Evolutionary conservation across 2,113 vertebrate genomes (phyloP), one percentile per base, ranked within the genome.

Genomic region (Irena cyanogastra): DNA sequence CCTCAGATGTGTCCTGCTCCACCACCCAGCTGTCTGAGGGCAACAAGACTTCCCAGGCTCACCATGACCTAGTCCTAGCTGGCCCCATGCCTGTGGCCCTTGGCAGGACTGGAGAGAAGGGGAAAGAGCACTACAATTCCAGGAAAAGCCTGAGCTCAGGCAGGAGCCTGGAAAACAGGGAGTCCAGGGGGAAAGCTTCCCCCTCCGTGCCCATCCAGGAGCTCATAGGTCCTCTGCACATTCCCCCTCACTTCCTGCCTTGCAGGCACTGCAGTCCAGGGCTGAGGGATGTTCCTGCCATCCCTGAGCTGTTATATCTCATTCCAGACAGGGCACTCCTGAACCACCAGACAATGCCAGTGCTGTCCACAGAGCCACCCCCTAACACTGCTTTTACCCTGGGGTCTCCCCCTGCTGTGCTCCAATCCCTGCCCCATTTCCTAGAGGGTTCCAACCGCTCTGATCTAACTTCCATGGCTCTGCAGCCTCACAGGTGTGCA

Each of bases 41-140:
- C 1, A 5, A 54, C 0, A 0, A 77, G 54, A 21, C 26, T 88
- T 65, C 64, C 39, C 31, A 20, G 35, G 37, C 60, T 82, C 49
- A 42, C 60, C 52, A 41, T 89, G 83, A 90, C 91, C 68, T n/a
- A 83, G 54, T 19, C 90, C 75, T 66, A 92, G 83, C 90, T 93
- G 96, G 95, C 71, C 60, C 42, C 80, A 47, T 0, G 94, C 96
- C 94, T 61, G 45, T 1, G 1, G 83, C 71, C 50, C 50, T 87
- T 96, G 94, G 92, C 92, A 95, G 50, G 60, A 28, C 27, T 22
- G 20, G 42, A 47, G 76, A 97, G 83, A 86, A 94, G 94, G 90
- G 76, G 30, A 97, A 95, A 90, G 92, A 96, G 90, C 6, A 0
- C 35, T 77, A 87, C 42, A 93, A 54, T 63, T 54, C 54, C 2